Conservation (phyloP, 1,140 invertebrate genomes). For the Neotoxoptera formosana region DNA sequence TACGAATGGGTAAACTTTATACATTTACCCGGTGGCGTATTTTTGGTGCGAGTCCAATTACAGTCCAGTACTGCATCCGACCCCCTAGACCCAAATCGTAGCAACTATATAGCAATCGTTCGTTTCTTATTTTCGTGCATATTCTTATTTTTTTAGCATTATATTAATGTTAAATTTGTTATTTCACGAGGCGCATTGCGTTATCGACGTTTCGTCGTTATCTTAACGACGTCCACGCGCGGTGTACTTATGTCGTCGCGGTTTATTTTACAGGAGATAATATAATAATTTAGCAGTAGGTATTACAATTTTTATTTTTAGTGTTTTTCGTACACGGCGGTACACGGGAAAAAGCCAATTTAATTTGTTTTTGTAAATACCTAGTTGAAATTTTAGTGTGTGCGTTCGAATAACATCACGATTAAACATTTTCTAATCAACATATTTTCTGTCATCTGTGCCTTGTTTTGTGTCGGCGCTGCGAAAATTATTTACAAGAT, state of each 20-base stretch:
- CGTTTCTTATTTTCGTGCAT: background rate
- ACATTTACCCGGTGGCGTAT: background rate
- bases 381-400: background rate
- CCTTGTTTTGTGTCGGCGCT: background rate
- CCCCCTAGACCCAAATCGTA: background rate
- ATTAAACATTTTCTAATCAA: background rate
- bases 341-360: background rate
- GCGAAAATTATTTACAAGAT: background rate
- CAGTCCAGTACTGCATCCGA: background rate
- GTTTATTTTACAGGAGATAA: background rate
- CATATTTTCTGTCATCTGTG: background rate
- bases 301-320: background rate
- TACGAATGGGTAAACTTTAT: background rate
- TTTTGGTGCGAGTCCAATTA: background rate
- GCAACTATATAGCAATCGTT: background rate
- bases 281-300: background rate
- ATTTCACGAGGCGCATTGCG: background rate
- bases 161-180: background rate
- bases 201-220: conserved; percentile 8
- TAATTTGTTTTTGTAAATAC: background rate
- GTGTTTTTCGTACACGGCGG: background rate
- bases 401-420: background rate
- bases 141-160: background rate
- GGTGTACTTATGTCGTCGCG: background rate
- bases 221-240: background rate